Evolutionary conservation across 2,888 invertebrate genomes (phyloP), one percentile per base, ranked within the genome.

Genomic region (Pimpla rufipes): DNA sequence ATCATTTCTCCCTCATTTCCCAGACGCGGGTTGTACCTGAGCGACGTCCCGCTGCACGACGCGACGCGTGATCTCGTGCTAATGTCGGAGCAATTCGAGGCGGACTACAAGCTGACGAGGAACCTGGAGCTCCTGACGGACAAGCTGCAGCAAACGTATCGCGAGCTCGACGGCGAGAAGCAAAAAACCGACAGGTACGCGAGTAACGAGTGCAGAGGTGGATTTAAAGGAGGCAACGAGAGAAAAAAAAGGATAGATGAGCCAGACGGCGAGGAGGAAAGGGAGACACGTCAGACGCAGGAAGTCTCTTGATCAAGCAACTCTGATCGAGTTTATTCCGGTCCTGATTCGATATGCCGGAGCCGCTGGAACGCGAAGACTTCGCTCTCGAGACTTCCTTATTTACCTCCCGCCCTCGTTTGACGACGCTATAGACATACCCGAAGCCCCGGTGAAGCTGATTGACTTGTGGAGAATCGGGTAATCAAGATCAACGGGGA

Each of bases 21-120:
- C n/a, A n/a, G n/a, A n/a, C n/a, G 98, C 71, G 98, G 98, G 1
- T 95, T 99, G 35, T 98, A 97, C 93, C 96, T 99, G 89, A 98
- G 98, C 82, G 99, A 99, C 94, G 98, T 99, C 85, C 99, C 99
- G 2, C 95, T 99, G 21, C 99, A 99, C 92, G 99, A 99, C 92
- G 98, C 99, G 1, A 99, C 99, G 3, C 95, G 99, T 80, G 99
- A 99, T 94, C 94, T 99, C 90, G 98, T 99, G 7, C 95, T 99
- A 88, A 96, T 99, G 95, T 98, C 98, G 7, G 99, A 99, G 93
- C 98, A 98, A 93, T 99, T 98, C 92, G 98, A 98, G 93, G 98
- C 98, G 0, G 99, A 99, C 93, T 99, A 99, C 94, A 98, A 98
- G 92, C 94, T 99, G 87, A 98, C 98, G 0, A 96, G 98, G 91